Base-by-base conservation (phyloP, 2,113 vertebrate species). In the Lycocorax pyrrhopterus region DNA sequence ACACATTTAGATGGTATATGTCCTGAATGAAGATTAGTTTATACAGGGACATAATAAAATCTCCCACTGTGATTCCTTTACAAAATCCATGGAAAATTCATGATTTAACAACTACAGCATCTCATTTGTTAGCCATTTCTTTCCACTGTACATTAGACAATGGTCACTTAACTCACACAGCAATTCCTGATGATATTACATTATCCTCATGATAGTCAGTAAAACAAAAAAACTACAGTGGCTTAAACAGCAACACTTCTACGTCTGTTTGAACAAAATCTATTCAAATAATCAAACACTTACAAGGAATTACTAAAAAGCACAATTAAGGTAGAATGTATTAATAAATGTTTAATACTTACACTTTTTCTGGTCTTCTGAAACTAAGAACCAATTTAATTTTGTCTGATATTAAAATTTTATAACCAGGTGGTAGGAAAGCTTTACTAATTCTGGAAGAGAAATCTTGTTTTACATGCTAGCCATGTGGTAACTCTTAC, bases 301-400 rank as follows among this genome's bases (percentile, higher is more conserved):
- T 90, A 79, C 60, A 84, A 84, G 89, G 37, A 90, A 73, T 80
- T 83, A 85, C 80, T 96, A 67, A 95, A 94, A 97, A 68, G 16
- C 83, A 94, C 63, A 95, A 96, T 95, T 89, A 95, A 81, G 58
- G 47, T 89, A 91, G 84, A 96, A 92, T 56, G 51, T 53, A 89
- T 95, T 91, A 93, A 96, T 87, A 96, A 97, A 94, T 95, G 93
- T 94, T 97, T 97, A 95, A 97, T 95, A 85, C 68, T 88, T 75
- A 86, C 10, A 88, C 78, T 89, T 94, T 94, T 91, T 94, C 79
- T 72, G 66, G 67, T 69, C 67, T 96, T 96, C 67, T 71, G 68
- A 86, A 96, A 68, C 37, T 60, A 95, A 87, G 62, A 90, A 81
- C 58, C 59, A n/a, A 87, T 83, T 68, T 84, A 87, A 84, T 94